phyloP scores from a whole-genome alignment of 2,113 vertebrate genomes.

The Saccopteryx bilineata region DNA sequence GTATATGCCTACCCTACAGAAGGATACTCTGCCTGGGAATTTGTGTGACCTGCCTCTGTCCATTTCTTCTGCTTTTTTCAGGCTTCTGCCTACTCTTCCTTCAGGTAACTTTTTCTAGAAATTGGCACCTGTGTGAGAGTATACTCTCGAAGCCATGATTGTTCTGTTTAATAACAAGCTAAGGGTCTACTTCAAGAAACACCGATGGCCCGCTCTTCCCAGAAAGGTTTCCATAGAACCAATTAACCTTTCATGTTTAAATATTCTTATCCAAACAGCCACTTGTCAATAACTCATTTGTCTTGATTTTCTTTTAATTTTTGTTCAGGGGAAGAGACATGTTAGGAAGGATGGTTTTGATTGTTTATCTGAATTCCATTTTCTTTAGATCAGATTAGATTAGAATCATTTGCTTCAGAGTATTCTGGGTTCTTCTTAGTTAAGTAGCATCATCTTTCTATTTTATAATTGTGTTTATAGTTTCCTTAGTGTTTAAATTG shows the following conservation, averaged over 20 bases:
- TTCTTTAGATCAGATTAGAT: conserved; percentile 21
- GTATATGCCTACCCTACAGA: background rate
- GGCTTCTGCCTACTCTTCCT: background rate
- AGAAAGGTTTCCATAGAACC: background rate
- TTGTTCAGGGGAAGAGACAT: background rate
- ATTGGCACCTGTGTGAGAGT: background rate
- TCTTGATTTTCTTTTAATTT: background rate
- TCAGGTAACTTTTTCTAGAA: background rate
- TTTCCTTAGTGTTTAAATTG: conserved; percentile 24
- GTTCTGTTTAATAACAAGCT: background rate
- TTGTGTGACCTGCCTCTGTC: background rate
- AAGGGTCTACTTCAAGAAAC: background rate
- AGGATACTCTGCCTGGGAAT: background rate
- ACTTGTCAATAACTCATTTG: background rate
- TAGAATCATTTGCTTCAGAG: background rate
- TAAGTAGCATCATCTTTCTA: background rate
- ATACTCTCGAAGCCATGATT: background rate
- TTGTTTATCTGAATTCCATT: conserved; percentile 35
- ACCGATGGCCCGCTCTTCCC: background rate
- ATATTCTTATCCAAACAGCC: background rate
- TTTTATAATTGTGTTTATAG: background rate
- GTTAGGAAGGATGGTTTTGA: background rate
- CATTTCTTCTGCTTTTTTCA: background rate
- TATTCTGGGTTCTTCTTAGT: background rate
- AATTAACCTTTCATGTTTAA: background rate